These are phyloP conservation scores for Ophthalmotilapia sp. DNA, from an alignment of 2,113 vertebrate species.

Conservation along the genomic window DNA sequence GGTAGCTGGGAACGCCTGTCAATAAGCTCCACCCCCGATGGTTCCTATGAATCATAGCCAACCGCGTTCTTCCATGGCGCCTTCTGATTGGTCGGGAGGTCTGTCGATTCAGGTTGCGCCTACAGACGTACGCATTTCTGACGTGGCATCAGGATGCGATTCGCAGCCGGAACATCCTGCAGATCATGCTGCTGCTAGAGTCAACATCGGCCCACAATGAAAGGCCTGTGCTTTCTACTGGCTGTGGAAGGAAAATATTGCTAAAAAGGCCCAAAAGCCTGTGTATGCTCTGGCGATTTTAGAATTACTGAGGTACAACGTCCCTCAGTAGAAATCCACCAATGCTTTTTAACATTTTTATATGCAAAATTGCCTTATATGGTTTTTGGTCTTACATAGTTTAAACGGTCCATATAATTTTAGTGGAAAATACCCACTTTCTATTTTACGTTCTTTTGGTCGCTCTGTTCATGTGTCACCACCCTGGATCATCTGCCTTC, in stretches of 20 bases:
- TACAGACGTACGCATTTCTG: constrained; percentile 33
- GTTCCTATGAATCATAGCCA: background rate
- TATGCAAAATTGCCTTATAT: background rate
- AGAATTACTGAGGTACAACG: background rate
- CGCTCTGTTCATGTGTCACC: background rate
- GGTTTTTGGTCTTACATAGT: background rate
- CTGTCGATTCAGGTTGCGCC: constrained; percentile 21
- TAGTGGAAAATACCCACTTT: background rate
- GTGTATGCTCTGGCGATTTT: background rate
- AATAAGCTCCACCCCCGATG: background rate
- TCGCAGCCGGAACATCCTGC: background rate
- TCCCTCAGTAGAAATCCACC: background rate
- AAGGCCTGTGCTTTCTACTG: background rate
- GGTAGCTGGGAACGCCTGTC: constrained; percentile 31
- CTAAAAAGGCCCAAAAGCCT: background rate
- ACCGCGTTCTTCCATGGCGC: background rate
- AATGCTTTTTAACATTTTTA: background rate
- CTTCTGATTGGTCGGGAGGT: constrained; percentile 47
- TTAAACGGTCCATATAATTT: background rate
- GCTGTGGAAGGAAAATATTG: background rate
- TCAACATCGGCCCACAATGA: background rate
- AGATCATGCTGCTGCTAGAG: background rate
- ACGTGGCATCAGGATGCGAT: constrained; percentile 73
- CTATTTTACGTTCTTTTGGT: background rate
- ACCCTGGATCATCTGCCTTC: background rate